These are phyloP conservation scores for Cheilosia grossa DNA, from an alignment of 2,888 invertebrate species.

Conservation along the genomic window DNA sequence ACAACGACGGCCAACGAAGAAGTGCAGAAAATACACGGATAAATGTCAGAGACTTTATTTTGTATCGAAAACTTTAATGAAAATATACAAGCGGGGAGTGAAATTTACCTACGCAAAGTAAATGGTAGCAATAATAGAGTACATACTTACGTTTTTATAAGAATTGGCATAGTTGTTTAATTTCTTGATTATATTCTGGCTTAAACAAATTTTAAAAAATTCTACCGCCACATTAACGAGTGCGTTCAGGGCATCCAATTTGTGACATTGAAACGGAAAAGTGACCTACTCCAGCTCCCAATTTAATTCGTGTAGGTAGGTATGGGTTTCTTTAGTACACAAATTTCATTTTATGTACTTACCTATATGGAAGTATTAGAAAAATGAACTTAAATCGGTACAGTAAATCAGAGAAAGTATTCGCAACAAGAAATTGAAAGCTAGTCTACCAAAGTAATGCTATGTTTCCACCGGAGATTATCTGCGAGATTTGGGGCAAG, in stretches of 20 bases:
- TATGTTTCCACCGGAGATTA: too few species aligned
- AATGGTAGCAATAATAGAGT: background rate
- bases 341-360: too few species aligned
- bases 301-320: too few species aligned
- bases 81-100: background rate
- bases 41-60: conserved; percentile 8
- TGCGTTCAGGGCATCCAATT: background rate
- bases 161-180: conserved; percentile 46
- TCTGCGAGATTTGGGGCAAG: too few species aligned
- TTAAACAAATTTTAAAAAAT: background rate
- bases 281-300: too few species aligned
- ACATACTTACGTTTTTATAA: conserved; percentile 56
- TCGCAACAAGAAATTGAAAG: background rate
- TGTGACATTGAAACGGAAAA: background rate
- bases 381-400: background rate
- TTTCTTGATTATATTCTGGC: background rate
- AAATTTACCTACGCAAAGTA: background rate
- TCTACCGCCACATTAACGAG: background rate
- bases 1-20: background rate
- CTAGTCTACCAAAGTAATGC: too few species aligned
- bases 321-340: too few species aligned
- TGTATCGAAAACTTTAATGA: background rate
- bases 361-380: too few species aligned
- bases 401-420: background rate
- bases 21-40: background rate